phyloP scores from a whole-genome alignment of 1,140 invertebrate species.

The Berghia stephanieae region DNA sequence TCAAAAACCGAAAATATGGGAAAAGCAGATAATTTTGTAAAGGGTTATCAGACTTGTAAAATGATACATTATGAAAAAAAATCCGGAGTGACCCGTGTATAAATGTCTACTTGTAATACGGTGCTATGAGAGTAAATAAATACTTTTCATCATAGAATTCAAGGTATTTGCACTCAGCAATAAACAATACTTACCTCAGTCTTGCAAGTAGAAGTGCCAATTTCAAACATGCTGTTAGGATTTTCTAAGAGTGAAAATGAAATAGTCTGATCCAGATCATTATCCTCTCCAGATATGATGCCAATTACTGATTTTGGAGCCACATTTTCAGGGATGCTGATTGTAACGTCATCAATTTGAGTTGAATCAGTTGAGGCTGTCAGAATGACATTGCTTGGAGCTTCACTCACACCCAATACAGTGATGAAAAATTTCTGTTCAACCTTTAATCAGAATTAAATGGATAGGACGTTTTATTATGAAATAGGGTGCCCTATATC shows the following conservation, averaged over 20 bases:
- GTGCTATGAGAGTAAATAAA: too few species aligned
- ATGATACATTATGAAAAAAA: too few species aligned
- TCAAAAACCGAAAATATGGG: too few species aligned
- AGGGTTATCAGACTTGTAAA: too few species aligned
- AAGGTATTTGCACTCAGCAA: background rate
- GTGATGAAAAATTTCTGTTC: slow-evolving; percentile 37
- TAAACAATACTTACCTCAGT: background rate
- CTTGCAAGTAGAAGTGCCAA: background rate
- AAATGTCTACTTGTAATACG: too few species aligned
- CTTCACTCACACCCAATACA: slow-evolving; percentile 35
- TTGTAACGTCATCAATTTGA: background rate
- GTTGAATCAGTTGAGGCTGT: slow-evolving; percentile 25
- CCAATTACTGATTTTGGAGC: background rate
- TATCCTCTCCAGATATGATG: slow-evolving; percentile 25
- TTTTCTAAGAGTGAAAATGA: slow-evolving; percentile 30
- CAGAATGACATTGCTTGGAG: slow-evolving; percentile 34
- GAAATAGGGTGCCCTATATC: too few species aligned
- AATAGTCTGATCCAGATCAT: slow-evolving; percentile 30
- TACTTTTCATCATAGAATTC: too few species aligned
- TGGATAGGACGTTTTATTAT: too few species aligned
- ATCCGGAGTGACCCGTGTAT: too few species aligned
- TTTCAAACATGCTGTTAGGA: slow-evolving; percentile 16
- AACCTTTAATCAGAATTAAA: slow-evolving; percentile 30
- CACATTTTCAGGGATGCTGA: slow-evolving; percentile 7
- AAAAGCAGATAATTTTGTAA: too few species aligned